Conservation (phyloP, 2,888 invertebrate genomes). For the Drosophila falleni region DNA sequence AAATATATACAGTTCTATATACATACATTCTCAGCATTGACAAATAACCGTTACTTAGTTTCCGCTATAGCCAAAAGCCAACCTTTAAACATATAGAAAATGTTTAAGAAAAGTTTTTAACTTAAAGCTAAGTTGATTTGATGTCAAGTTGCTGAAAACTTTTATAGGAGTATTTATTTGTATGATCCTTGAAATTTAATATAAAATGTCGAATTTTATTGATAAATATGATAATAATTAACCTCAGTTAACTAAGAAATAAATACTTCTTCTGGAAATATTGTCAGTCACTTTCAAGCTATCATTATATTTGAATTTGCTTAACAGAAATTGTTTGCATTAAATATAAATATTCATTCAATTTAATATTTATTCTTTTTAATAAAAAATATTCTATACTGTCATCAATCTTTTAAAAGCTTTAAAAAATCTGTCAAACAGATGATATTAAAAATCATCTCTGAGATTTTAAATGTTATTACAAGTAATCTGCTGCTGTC, state of each 20-base stretch:
- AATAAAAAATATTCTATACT: background rate
- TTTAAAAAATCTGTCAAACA: background rate
- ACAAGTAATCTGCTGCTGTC: slow-evolving; percentile 18
- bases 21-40: slow-evolving; percentile 27
- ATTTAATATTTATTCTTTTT: background rate
- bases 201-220: slow-evolving; percentile 10
- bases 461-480: slow-evolving; percentile 28
- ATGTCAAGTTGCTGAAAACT: slow-evolving; percentile 32
- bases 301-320: too few relatives aligned
- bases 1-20: slow-evolving; percentile 19
- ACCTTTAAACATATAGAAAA: slow-evolving; percentile 24
- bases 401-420: slow-evolving; percentile 8
- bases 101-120: slow-evolving; percentile 31
- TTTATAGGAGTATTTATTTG: slow-evolving; percentile 7
- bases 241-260: too few relatives aligned
- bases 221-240: background rate
- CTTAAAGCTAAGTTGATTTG: slow-evolving; percentile 48
- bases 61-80: slow-evolving; percentile 52
- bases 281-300: background rate
- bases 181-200: slow-evolving; percentile 20
- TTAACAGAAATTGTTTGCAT: background rate
- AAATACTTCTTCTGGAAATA: background rate
- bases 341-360: too few relatives aligned
- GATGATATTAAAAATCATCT: slow-evolving; percentile 31
- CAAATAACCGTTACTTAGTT: slow-evolving; percentile 66